A percentile compares a stretch with the other conserved stretches of the same genome.
These are phyloP conservation scores for Holothuria leucospilota DNA, from an alignment of 53 echinoderm and acorn worm species.

Conservation along the genomic window DNA sequence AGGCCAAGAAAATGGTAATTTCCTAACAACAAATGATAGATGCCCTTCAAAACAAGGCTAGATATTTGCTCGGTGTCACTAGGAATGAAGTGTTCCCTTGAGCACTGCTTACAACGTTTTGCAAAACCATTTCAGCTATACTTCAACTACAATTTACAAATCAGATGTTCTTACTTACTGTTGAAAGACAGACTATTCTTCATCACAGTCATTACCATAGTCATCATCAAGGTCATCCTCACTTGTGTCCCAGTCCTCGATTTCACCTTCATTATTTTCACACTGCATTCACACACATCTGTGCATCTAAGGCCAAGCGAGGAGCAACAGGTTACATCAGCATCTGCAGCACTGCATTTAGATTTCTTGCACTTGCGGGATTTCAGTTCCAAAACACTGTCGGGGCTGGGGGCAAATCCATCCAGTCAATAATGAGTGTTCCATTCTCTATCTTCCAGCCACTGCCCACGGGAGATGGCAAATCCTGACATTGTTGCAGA, in stretches of 20 bases:
- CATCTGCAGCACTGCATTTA: slow-evolving; percentile 48
- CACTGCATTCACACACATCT: slow-evolving; percentile 67
- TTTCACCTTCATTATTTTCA: slow-evolving; percentile 41
- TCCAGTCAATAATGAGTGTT: slow-evolving; percentile 65
- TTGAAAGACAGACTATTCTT: too few relatives aligned
- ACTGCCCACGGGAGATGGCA: slow-evolving; percentile 1
- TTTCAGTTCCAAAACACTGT: slow-evolving; percentile 54
- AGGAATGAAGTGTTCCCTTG: too few relatives aligned
- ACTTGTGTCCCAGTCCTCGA: slow-evolving; percentile 7
- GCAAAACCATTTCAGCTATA: too few relatives aligned
- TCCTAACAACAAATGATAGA: too few relatives aligned
- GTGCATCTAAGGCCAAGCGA: slow-evolving; percentile 63
- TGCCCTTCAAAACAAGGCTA: too few relatives aligned
- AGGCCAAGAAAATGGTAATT: too few relatives aligned
- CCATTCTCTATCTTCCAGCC: slow-evolving; percentile 47
- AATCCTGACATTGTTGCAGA: background rate
- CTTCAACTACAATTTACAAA: too few relatives aligned
- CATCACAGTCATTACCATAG: slow-evolving; percentile 51
- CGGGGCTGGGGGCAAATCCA: slow-evolving; percentile 63
- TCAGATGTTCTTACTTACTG: background rate
- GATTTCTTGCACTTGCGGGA: slow-evolving; percentile 57
- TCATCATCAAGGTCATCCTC: slow-evolving; percentile 48
- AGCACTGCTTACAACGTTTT: too few relatives aligned
- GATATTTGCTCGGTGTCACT: too few relatives aligned
- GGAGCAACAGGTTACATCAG: slow-evolving; percentile 49